A percentile compares a stretch with the other conserved stretches of the same genome.
Evolutionary conservation across 1,140 invertebrate species (phyloP).

Genomic region (Pachyrhynchus sulphureomaculatus): DNA sequence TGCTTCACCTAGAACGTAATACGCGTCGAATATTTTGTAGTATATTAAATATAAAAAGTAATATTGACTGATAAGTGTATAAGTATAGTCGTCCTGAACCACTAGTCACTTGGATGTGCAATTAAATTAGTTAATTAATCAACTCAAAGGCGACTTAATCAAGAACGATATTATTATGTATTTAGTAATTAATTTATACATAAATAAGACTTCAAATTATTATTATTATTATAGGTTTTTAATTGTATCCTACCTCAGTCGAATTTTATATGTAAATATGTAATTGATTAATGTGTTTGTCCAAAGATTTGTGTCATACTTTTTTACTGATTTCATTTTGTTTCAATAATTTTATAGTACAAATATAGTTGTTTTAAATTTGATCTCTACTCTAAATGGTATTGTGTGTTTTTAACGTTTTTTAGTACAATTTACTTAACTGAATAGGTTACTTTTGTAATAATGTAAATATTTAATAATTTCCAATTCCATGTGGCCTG

Average conservation of each 20-base stretch:
- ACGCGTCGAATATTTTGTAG: too few species aligned
- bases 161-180: background rate
- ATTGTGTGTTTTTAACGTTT: too few species aligned
- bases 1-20: background rate
- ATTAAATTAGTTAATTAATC: background rate
- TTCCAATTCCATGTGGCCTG: too few species aligned
- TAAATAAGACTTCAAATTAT: background rate
- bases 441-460: background rate
- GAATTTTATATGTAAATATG: too few species aligned
- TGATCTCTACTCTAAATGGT: background rate
- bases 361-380: background rate
- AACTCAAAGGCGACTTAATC: background rate
- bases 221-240: background rate
- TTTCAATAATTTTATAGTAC: background rate
- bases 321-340: background rate
- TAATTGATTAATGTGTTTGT: too few species aligned
- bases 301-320: background rate
- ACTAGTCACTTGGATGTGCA: constrained; percentile 1
- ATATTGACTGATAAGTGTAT: background rate
- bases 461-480: background rate
- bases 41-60: too few species aligned
- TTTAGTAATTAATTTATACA: background rate
- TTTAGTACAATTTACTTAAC: too few species aligned
- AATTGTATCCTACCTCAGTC: background rate
- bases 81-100: background rate